Base-by-base conservation (phyloP, 2,888 invertebrate genomes). In the Brachyptera putata region DNA sequence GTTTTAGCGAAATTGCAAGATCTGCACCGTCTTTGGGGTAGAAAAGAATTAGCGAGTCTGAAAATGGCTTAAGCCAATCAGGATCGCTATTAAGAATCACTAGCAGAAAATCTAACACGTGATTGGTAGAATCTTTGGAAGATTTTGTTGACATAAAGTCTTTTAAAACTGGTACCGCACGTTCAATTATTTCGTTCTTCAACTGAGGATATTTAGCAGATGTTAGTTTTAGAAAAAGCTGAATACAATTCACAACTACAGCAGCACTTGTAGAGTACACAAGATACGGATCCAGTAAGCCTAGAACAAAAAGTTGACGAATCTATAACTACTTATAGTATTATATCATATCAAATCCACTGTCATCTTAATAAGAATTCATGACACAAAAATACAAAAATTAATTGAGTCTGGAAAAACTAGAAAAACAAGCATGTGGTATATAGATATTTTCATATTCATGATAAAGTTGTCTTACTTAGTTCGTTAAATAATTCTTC, bases 81-180 rank as follows among this genome's bases (percentile, higher is more conserved):
- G 14, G 22, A 24, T 56, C 50, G 11, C 48, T 13, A 5, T 48
- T 13, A 7, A 24, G 30, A 2, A 61, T 14, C n/a, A 13, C 30
- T 7, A 43, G 14, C 5, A 63, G 50, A 39, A 63, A 63, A 30
- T 63, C 60, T 16, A 63, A 37, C 11, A 63, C 50, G 22, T 57
- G 39, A 34, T 34, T 55, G 13, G 36, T 13, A 1, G 57, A 56
- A 21, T 61, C 61, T 46, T 81, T 81, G 70, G 81, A 81, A 67
- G 69, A 60, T 67, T 46, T 48, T 26, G 41, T 18, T 9, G 60
- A 41, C 1, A 64, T 48, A 37, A 55, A 63, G 5, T 50, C 39
- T 37, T 57, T 59, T n/a, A 63, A 49, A 21, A 56, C 48, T 13
- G 64, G 63, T 2, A 36, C 34, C 11, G 53, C 46, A 9, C 64